These are phyloP conservation scores for Drosophila bipectinata DNA, from an alignment of 1,140 invertebrate genomes.

Conservation along the genomic window DNA sequence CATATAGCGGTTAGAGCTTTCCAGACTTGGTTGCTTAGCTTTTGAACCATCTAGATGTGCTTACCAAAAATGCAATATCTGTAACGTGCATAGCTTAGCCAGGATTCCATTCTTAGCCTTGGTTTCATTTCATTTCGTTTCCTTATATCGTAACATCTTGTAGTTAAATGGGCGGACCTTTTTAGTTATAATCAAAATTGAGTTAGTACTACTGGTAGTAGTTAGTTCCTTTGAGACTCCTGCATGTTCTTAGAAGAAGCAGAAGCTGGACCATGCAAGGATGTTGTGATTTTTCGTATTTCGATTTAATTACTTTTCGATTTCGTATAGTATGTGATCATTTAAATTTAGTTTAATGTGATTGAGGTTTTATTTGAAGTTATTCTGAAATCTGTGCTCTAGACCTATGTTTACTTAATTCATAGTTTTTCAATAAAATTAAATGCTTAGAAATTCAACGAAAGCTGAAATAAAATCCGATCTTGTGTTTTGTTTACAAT, in stretches of 20 bases:
- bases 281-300: constrained; percentile 45
- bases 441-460: constrained; percentile 39
- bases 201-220: constrained; percentile 12
- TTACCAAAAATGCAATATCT: constrained; percentile 44
- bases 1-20: constrained; percentile 28
- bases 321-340: constrained; percentile 29
- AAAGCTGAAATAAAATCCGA: neutral
- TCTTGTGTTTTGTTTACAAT: constrained; percentile 4
- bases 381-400: constrained; percentile 48
- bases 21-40: constrained; percentile 23
- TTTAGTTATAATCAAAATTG: constrained; percentile 26
- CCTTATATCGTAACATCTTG: constrained; percentile 1
- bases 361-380: constrained; percentile 46
- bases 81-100: constrained; percentile 32
- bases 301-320: constrained; percentile 40
- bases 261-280: neutral
- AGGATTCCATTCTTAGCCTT: constrained; percentile 20
- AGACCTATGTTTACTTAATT: constrained; percentile 47
- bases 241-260: constrained; percentile 33
- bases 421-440: constrained; percentile 43
- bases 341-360: constrained; percentile 46
- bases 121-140: constrained; percentile 22
- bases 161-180: constrained; percentile 7
- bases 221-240: constrained; percentile 45
- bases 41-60: constrained; percentile 45